phyloP scores from a whole-genome alignment of 2,113 vertebrate genomes.

The Microcebus murinus region DNA sequence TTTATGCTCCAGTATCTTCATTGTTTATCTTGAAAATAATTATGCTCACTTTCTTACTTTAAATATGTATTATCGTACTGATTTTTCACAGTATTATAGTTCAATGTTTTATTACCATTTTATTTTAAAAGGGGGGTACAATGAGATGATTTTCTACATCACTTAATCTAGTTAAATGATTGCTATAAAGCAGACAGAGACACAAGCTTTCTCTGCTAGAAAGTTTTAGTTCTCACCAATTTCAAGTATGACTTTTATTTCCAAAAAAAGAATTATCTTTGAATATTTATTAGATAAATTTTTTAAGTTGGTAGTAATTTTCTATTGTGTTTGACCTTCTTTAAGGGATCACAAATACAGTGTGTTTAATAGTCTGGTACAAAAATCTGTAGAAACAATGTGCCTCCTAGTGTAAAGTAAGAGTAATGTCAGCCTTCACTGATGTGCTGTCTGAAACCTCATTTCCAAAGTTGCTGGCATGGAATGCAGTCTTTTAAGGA shows the following conservation, averaged over 20 bases:
- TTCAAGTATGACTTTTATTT: conserved; percentile 5
- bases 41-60: neutral
- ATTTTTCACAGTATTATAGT: conserved; percentile 3
- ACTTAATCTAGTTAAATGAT: conserved; percentile 24
- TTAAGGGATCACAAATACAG: conserved; percentile 21
- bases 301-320: conserved; percentile 44
- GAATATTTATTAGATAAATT: neutral
- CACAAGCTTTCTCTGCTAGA: conserved; percentile 24
- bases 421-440: conserved; percentile 70
- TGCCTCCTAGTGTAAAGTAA: conserved; percentile 85
- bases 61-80: conserved; percentile 18
- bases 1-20: neutral
- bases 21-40: neutral
- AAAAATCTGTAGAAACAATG: conserved; percentile 76
- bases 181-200: neutral
- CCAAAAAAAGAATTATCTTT: conserved; percentile 29
- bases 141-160: conserved; percentile 50
- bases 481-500: conserved; percentile 80
- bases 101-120: conserved; percentile 35
- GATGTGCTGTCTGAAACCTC: conserved; percentile 67
- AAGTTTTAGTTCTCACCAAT: neutral
- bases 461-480: conserved; percentile 76
- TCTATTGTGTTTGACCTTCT: neutral
- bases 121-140: neutral
- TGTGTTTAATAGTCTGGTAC: conserved; percentile 23